Evolutionary conservation across 2,797 vertebrate genomes (phyloP), one percentile per base, ranked within the genome.

Genomic region (Peromyscus nudipes): DNA sequence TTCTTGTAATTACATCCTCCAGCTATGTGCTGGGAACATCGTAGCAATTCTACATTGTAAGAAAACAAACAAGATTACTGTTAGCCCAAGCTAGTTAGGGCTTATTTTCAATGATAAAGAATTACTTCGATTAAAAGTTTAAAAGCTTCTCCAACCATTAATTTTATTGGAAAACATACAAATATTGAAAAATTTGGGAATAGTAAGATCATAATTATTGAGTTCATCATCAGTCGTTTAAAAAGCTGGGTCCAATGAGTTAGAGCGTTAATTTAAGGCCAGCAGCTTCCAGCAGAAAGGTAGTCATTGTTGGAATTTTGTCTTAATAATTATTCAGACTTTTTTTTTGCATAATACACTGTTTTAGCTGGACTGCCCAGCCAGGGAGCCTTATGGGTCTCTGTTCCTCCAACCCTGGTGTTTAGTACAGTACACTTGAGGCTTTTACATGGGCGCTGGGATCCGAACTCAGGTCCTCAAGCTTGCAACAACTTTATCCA

Each of bases 101-200:
- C 43, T 79, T 91, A 84, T 80, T 88, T 93, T 93, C 80, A 90
- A 80, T 7, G 29, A 80, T 69, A 69, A 87, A 95, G 94, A 69
- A 9, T 96, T 82, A 65, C 27, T 46, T 67, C 7, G 19, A 57
- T 81, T 95, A 76, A 88, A 29, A 81, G 25, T 92, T 91, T 57
- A 65, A 96, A 80, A 94, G 65, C 37, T 52, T 82, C 4, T 40
- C 27, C 1, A 5, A 11, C 7, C 5, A 16, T n/a, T 79, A 65
- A 37, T 89, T 95, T 94, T 81, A 71, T 84, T 67, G 19, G 43
- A 73, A 90, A 91, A 60, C 87, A 92, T 64, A 75, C 71, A 88
- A 82, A 76, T 83, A 64, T 71, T n/a, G n/a, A 89, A 83, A 77
- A 81, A 64, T n/a, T 95, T 88, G 73, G 27, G 29, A 62, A 31